These are phyloP conservation scores for Dexiosoma caninum DNA, from an alignment of 2,888 invertebrate species.

Conservation along the genomic window DNA sequence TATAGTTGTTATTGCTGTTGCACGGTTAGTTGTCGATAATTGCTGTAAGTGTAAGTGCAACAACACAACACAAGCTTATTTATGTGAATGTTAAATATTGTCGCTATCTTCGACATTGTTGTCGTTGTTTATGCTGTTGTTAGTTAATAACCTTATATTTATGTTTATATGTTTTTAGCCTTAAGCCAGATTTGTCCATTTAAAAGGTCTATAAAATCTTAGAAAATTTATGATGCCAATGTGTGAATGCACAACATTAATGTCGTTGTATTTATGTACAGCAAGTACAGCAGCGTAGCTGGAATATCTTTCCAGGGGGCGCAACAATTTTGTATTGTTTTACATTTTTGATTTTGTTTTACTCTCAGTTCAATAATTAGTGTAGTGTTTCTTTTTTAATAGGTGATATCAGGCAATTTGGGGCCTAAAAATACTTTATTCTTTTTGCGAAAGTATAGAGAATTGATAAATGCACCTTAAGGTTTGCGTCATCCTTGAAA, in stretches of 20 bases:
- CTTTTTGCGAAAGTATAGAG: too few relatives aligned
- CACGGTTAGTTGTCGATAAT: not conserved
- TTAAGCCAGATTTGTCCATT: constrained; percentile 55
- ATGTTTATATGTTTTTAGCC: constrained; percentile 37
- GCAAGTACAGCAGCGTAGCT: too few relatives aligned
- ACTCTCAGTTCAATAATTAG: too few relatives aligned
- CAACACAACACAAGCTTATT: constrained; percentile 22
- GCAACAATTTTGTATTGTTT: too few relatives aligned
- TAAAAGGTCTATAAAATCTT: constrained; percentile 54
- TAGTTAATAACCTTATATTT: constrained; percentile 41
- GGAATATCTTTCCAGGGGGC: too few relatives aligned
- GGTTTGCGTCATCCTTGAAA: too few relatives aligned
- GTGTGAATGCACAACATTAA: not conserved
- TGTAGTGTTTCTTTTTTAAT: too few relatives aligned
- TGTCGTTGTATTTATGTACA: constrained; percentile 4
- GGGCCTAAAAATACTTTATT: too few relatives aligned
- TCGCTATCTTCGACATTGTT: not conserved
- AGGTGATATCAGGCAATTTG: too few relatives aligned
- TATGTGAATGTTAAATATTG: constrained; percentile 25
- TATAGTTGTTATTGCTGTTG: not conserved
- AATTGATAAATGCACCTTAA: too few relatives aligned
- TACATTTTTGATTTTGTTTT: too few relatives aligned
- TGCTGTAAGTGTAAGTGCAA: constrained; percentile 9
- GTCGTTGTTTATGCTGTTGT: not conserved
- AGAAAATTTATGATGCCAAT: constrained; percentile 53